phyloP scores from a whole-genome alignment of 2,113 vertebrate species.

The Sebastes fasciatus region DNA sequence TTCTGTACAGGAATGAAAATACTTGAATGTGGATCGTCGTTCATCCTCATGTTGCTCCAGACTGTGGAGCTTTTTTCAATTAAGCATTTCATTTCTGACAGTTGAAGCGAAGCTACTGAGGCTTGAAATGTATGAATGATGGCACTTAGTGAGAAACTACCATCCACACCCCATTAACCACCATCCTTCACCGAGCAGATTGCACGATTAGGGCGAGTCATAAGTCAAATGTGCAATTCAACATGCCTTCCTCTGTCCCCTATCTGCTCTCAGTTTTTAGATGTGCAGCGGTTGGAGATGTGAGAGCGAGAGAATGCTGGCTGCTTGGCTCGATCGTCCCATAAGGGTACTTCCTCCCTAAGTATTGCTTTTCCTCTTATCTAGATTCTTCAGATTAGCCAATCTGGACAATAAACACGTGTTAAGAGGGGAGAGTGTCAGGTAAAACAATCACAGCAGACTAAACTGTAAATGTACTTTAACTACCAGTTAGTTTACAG shows the following conservation, averaged over 20 bases:
- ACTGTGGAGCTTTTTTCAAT: conserved; percentile 69
- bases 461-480: conserved; percentile 33
- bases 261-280: conserved; percentile 44
- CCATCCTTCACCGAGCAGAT: conserved; percentile 55
- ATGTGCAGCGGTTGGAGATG: conserved; percentile 37
- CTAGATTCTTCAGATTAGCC: conserved; percentile 62
- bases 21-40: conserved; percentile 12
- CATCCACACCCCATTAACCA: conserved; percentile 74
- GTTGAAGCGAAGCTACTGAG: conserved; percentile 70
- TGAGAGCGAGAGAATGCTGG: conserved; percentile 63
- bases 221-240: conserved; percentile 58
- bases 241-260: conserved; percentile 66
- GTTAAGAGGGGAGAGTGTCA: conserved; percentile 19
- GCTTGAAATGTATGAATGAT: conserved; percentile 80
- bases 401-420: conserved; percentile 40
- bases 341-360: conserved; percentile 76
- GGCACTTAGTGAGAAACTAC: conserved; percentile 81
- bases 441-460: conserved; percentile 10
- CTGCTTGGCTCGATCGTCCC: conserved; percentile 38
- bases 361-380: conserved; percentile 67
- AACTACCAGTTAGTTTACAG: background rate
- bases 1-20: conserved; percentile 24
- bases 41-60: conserved; percentile 18
- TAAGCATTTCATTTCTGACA: conserved; percentile 83
- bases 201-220: conserved; percentile 56